A percentile compares a stretch with the other conserved stretches of the same genome.
phyloP scores from a whole-genome alignment of 2,113 vertebrate genomes.

The Ptilorrhoa leucosticta region DNA sequence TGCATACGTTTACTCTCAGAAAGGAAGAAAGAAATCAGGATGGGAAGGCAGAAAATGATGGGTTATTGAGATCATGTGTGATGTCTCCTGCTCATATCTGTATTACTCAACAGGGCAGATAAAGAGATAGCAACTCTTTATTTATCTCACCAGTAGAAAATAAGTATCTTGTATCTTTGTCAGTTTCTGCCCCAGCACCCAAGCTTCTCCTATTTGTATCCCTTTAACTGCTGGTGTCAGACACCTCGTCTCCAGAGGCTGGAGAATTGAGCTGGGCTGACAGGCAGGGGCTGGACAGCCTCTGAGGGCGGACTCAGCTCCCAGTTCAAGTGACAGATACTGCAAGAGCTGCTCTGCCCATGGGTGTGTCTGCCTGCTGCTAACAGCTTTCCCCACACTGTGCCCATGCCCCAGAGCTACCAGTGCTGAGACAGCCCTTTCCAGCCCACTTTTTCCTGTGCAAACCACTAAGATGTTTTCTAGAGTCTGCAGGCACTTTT shows the following conservation, averaged over 20 bases:
- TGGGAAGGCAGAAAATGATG: not conserved
- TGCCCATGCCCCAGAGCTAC: not conserved
- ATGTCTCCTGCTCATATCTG: not conserved
- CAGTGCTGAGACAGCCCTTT: not conserved
- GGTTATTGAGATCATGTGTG: not conserved
- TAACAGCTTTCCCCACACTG: rapidly evolving
- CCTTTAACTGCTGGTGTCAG: not conserved
- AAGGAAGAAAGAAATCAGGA: not conserved
- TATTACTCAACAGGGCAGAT: not conserved
- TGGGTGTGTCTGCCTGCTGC: not conserved
- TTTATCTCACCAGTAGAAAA: not conserved
- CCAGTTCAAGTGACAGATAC: not conserved
- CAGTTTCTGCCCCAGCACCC: not conserved
- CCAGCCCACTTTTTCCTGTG: not conserved
- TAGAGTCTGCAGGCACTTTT: not conserved
- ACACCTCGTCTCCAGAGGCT: not conserved
- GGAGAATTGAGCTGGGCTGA: not conserved
- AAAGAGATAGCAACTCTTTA: not conserved
- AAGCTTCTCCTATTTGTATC: not conserved
- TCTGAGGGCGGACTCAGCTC: not conserved
- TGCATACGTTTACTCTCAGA: not conserved
- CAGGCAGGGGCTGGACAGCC: not conserved
- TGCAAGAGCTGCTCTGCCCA: rapidly evolving
- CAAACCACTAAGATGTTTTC: constrained; percentile 6
- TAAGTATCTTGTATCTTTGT: not conserved